Conservation (phyloP, 2,797 vertebrate species). For the Pygocentrus nattereri region DNA sequence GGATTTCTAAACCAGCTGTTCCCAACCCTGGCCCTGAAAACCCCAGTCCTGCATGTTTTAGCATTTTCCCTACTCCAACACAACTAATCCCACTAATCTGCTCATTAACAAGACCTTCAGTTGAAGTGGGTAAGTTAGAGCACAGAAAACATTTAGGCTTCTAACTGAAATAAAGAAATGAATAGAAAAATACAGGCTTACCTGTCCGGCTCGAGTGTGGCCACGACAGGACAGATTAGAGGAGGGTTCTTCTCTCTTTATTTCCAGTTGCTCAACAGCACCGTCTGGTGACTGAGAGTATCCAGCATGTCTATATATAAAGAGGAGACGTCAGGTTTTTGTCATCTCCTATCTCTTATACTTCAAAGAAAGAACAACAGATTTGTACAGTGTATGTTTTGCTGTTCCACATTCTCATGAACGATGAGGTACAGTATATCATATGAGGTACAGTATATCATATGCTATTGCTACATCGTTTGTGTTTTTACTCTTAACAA, state of each 20-base stretch:
- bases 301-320: slow-evolving; percentile 43
- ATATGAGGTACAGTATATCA: too few species aligned
- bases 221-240: slow-evolving; percentile 66
- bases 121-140: neutral
- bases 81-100: neutral
- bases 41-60: too few species aligned
- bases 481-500: too few species aligned
- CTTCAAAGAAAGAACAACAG: too few species aligned
- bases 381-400: too few species aligned
- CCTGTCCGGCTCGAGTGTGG: slow-evolving; percentile 84
- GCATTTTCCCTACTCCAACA: neutral
- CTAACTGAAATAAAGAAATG: neutral
- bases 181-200: slow-evolving; percentile 51
- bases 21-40: too few species aligned
- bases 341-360: too few species aligned
- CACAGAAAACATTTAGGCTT: neutral
- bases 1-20: neutral
- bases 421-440: too few species aligned
- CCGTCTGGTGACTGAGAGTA: slow-evolving; percentile 41
- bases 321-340: neutral
- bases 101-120: neutral
- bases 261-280: neutral
- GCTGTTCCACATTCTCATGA: too few species aligned
- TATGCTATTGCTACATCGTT: too few species aligned
- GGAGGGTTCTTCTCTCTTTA: slow-evolving; percentile 35